A percentile compares a stretch with the other conserved stretches of the same genome.
These are phyloP conservation scores for Orchesella cincta DNA, from an alignment of 1,140 invertebrate species.

Conservation along the genomic window DNA sequence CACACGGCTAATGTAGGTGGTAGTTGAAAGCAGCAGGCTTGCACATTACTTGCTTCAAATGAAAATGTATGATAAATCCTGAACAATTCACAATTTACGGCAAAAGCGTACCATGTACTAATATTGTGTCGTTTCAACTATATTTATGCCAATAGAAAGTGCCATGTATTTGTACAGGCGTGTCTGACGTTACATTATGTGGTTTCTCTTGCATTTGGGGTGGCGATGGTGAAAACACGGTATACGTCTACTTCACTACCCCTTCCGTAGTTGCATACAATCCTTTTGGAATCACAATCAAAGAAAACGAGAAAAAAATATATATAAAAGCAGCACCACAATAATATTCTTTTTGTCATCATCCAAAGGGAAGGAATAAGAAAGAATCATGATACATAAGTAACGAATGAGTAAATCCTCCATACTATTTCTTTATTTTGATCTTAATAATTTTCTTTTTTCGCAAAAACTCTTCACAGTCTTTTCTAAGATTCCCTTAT, in stretches of 20 bases:
- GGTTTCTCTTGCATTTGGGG: no score
- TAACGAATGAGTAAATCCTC: not conserved
- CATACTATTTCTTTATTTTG: slow-evolving; percentile 14
- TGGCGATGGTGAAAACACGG: no score
- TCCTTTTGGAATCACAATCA: no score
- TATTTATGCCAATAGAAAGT: no score
- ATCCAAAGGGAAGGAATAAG: no score
- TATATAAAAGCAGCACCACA: no score
- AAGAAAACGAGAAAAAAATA: no score
- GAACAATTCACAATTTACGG: not conserved
- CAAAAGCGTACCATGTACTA: not conserved
- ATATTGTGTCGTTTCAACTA: not conserved
- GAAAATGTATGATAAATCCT: slow-evolving; percentile 19
- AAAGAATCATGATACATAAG: not conserved
- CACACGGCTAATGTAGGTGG: not conserved
- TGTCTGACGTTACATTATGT: no score
- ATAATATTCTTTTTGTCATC: no score
- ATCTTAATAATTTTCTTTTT: not conserved
- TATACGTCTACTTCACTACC: no score
- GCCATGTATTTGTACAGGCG: no score
- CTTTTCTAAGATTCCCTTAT: not conserved
- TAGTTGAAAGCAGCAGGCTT: not conserved
- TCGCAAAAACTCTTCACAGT: not conserved
- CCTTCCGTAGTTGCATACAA: no score
- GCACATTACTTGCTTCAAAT: not conserved